A percentile compares a stretch with the other conserved stretches of the same genome.
Evolutionary conservation across 2,888 invertebrate species (phyloP).

Genomic region (Pecten maximus): DNA sequence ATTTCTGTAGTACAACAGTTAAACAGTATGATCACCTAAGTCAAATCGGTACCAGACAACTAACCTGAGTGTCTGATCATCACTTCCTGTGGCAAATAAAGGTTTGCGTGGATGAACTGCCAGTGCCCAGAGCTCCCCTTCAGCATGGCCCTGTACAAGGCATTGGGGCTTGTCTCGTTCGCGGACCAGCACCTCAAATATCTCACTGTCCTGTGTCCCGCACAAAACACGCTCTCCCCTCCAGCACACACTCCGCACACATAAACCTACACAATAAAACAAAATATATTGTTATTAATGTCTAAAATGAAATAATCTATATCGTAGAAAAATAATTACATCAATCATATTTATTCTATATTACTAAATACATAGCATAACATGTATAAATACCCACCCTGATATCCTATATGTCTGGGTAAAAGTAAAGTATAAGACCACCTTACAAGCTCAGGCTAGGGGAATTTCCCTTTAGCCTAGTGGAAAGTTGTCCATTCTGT

Average conservation of each 20-base stretch:
- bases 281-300: background rate
- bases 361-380: too few relatives aligned
- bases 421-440: too few relatives aligned
- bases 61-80: conserved; percentile 82
- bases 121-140: conserved; percentile 82
- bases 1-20: background rate
- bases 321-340: background rate
- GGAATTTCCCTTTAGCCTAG: too few relatives aligned
- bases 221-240: conserved; percentile 77
- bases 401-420: too few relatives aligned
- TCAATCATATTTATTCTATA: too few relatives aligned
- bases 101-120: conserved; percentile 81
- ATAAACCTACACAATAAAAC: conserved; percentile 71
- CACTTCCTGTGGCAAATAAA: conserved; percentile 82
- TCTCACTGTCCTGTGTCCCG: conserved; percentile 82
- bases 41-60: background rate
- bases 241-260: conserved; percentile 81
- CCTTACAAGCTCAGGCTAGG: too few relatives aligned
- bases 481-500: too few relatives aligned
- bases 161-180: conserved; percentile 76
- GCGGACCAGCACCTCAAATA: conserved; percentile 79
- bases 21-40: too few relatives aligned
- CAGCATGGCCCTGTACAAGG: conserved; percentile 81
- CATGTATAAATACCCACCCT: too few relatives aligned
- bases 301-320: background rate